phyloP scores from a whole-genome alignment of 2,797 vertebrate genomes.

The Mergus octosetaceus region DNA sequence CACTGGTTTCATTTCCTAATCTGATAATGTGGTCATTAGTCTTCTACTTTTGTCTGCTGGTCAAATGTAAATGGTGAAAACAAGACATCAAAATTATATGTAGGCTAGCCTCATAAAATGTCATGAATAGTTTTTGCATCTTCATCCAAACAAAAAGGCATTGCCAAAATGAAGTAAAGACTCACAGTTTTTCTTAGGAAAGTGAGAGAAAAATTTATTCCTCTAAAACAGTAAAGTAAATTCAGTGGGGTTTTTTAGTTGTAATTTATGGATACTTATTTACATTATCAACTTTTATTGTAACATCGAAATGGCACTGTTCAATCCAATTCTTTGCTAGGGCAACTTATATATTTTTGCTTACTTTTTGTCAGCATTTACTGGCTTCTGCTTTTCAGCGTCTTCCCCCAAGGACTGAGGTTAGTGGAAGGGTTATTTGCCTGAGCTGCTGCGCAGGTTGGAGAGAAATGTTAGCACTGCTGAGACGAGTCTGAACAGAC shows the following conservation, averaged over 20 bases:
- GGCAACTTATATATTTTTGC: background rate
- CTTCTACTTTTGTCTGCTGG: background rate
- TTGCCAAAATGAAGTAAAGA: background rate
- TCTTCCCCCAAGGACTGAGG: background rate
- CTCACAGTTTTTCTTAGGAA: background rate
- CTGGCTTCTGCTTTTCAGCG: background rate
- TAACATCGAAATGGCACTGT: background rate
- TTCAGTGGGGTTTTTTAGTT: background rate
- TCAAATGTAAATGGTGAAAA: background rate
- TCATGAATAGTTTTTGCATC: background rate
- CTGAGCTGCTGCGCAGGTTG: background rate
- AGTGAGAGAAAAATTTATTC: fast-evolving
- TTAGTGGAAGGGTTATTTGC: background rate
- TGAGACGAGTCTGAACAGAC: conserved; percentile 37
- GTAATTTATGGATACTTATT: background rate
- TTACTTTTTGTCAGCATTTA: background rate
- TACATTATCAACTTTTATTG: background rate
- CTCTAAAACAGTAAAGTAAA: background rate
- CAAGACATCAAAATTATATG: background rate
- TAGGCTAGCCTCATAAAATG: background rate
- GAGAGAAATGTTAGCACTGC: background rate
- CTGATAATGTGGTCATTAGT: background rate
- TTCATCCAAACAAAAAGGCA: background rate
- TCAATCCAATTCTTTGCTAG: background rate
- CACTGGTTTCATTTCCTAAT: background rate